These are phyloP conservation scores for Motacilla alba DNA, from an alignment of 2,113 vertebrate species.

Conservation along the genomic window DNA sequence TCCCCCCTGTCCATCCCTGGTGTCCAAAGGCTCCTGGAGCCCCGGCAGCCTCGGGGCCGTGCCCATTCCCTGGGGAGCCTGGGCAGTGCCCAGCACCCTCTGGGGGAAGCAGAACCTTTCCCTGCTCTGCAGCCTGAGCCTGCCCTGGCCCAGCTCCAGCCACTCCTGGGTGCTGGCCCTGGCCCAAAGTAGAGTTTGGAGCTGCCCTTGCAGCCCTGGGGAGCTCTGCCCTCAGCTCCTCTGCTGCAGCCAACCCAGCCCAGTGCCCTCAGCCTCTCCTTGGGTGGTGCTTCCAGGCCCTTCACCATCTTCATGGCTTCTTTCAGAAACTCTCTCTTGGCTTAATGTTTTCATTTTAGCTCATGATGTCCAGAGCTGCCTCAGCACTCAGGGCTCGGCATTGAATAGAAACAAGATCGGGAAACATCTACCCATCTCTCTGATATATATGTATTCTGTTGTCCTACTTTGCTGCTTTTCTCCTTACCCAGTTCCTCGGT, in stretches of 20 bases:
- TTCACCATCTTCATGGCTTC: too few relatives aligned
- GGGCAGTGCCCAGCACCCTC: neutral
- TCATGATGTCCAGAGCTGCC: neutral
- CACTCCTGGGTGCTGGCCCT: neutral
- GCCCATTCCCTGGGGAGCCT: neutral
- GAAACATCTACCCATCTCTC: neutral
- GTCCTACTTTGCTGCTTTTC: neutral
- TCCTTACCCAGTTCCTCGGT: neutral
- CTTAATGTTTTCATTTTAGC: neutral
- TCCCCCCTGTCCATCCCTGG: neutral
- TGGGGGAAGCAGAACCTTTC: neutral
- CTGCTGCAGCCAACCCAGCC: neutral
- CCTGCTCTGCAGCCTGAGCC: neutral
- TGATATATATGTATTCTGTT: neutral
- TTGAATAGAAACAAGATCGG: neutral
- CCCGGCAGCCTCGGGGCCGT: neutral
- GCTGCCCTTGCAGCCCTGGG: neutral
- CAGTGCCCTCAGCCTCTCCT: neutral
- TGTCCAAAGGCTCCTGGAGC: neutral
- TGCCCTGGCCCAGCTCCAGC: neutral
- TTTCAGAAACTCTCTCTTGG: neutral
- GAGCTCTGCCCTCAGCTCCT: neutral
- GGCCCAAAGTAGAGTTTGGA: neutral
- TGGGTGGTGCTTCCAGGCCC: neutral
- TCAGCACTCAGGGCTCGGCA: neutral